A percentile compares a stretch with the other conserved stretches of the same genome.
These are phyloP conservation scores for Coenobita brevimanus DNA, from an alignment of 1,140 invertebrate species.

Conservation along the genomic window DNA sequence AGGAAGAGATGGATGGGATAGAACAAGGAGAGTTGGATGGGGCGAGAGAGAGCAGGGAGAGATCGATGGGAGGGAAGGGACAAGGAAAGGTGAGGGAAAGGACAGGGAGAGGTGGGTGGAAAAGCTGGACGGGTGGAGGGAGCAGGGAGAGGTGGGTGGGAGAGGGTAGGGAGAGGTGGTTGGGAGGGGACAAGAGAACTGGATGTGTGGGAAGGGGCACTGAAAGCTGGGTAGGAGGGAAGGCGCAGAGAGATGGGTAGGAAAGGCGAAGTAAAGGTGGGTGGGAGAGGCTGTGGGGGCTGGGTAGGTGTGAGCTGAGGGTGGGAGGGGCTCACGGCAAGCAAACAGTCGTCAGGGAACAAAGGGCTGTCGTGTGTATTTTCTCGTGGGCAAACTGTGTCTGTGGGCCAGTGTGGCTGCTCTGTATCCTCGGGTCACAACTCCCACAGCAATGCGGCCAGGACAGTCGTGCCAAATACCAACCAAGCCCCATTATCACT, in stretches of 20 bases:
- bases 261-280: slow-evolving; percentile 1
- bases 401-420: slow-evolving; percentile 40
- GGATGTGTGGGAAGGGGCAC: no score
- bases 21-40: not conserved
- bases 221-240: not conserved
- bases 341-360: slow-evolving; percentile 41
- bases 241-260: not conserved
- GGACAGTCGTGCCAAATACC: not conserved
- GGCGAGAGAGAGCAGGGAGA: not conserved
- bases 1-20: no score
- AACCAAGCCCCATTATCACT: no score
- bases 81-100: slow-evolving; percentile 3
- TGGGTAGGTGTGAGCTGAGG: not conserved
- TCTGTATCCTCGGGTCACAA: no score
- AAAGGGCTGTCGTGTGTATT: slow-evolving; percentile 42
- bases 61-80: slow-evolving; percentile 1
- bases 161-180: not conserved
- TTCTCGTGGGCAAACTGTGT: slow-evolving; percentile 46
- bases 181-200: no score
- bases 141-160: not conserved
- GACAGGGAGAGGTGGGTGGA: not conserved
- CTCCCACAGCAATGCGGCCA: not conserved
- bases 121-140: not conserved
- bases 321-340: not conserved
- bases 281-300: not conserved